A percentile compares a stretch with the other conserved stretches of the same genome.
Conservation (phyloP, 2,797 vertebrate species). For the Octomys mimax region DNA sequence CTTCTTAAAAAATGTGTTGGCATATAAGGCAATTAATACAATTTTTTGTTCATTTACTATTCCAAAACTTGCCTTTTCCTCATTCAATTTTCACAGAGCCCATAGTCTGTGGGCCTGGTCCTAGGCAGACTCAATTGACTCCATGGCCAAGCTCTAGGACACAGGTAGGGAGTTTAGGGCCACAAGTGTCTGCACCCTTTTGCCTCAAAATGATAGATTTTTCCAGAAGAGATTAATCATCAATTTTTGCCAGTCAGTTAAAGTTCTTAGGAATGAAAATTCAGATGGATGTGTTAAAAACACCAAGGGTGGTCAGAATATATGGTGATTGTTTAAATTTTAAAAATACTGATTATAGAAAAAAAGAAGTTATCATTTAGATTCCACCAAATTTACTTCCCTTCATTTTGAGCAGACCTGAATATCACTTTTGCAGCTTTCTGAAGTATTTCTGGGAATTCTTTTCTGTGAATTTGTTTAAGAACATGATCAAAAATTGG, state of each 20-base stretch:
- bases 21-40: neutral
- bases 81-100: neutral
- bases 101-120: neutral
- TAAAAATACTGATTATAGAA: neutral
- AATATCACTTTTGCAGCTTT: neutral
- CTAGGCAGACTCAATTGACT: neutral
- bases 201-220: neutral
- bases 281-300: neutral
- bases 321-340: neutral
- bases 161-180: neutral
- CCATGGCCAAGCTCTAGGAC: neutral
- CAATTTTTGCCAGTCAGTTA: neutral
- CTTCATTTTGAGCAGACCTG: neutral
- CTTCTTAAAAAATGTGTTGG: neutral
- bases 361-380: neutral
- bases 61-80: neutral
- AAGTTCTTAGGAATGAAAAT: neutral
- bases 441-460: neutral
- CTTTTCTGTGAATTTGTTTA: neutral
- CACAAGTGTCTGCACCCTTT: accelerated
- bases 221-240: neutral
- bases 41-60: neutral
- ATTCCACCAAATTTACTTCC: neutral
- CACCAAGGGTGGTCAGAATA: neutral
- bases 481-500: neutral